Evolutionary conservation across 2,797 vertebrate genomes (phyloP).

Genomic region (Brachymystax lenok): DNA sequence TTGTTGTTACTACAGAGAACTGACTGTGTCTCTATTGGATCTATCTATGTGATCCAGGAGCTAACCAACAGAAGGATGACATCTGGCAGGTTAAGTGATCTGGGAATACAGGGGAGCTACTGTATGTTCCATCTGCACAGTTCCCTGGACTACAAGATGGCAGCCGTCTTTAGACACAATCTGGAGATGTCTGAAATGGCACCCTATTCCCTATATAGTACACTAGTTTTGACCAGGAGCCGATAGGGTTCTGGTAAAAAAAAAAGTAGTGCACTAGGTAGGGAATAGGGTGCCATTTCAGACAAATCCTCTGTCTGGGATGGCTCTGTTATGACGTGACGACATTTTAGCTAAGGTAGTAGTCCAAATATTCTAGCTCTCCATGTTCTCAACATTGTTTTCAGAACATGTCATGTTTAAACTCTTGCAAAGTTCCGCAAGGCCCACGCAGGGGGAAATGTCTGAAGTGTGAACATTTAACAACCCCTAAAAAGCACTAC

Average conservation of each 20-base stretch:
- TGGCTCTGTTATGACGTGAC: no score
- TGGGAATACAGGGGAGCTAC: slow-evolving; percentile 22
- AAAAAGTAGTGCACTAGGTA: no score
- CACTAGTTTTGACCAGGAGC: no score
- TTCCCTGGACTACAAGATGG: background rate
- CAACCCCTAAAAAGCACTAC: background rate
- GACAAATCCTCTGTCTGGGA: no score
- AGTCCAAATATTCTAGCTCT: no score
- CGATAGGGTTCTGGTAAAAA: no score
- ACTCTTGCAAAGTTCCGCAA: background rate
- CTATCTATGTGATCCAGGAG: slow-evolving; percentile 38
- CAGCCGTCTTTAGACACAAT: slow-evolving; percentile 8
- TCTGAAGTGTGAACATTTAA: background rate
- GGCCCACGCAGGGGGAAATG: background rate
- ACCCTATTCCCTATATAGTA: no score
- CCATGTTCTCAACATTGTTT: no score
- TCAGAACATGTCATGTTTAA: no score
- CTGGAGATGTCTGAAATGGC: background rate
- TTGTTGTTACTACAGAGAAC: slow-evolving; percentile 54
- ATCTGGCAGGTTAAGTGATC: slow-evolving; percentile 64
- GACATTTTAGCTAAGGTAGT: no score
- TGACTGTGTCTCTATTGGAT: slow-evolving; percentile 24
- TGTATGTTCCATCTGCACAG: background rate
- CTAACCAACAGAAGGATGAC: slow-evolving; percentile 63
- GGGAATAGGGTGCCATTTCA: no score